Percentiles rank a stretch among this genome's conserved stretches.
phyloP scores from a whole-genome alignment of 2,113 vertebrate genomes.

The Ochotona curzoniae region DNA sequence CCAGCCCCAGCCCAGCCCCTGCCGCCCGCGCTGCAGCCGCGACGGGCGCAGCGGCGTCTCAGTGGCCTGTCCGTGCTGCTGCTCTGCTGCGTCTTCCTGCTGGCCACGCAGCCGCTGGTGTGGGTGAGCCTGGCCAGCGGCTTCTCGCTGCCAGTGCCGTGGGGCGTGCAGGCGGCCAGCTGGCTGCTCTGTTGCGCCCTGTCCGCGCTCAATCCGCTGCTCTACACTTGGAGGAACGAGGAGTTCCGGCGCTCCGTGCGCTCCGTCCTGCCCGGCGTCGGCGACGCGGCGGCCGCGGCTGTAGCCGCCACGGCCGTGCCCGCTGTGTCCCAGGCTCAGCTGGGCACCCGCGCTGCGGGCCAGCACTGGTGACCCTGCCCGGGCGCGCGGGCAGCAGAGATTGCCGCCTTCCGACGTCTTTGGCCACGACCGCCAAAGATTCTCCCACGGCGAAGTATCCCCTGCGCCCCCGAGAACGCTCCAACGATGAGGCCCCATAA shows the following conservation, averaged over 20 bases:
- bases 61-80: slow-evolving; percentile 91
- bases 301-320: slow-evolving; percentile 73
- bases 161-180: slow-evolving; percentile 86
- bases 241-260: slow-evolving; percentile 91
- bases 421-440: neutral
- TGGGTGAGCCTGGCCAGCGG: slow-evolving; percentile 89
- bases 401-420: neutral
- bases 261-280: slow-evolving; percentile 86
- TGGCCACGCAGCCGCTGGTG: slow-evolving; percentile 90
- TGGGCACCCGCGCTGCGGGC: slow-evolving; percentile 76
- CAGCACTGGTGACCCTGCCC: slow-evolving; percentile 77
- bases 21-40: slow-evolving; percentile 83
- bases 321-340: slow-evolving; percentile 79
- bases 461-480: neutral
- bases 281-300: slow-evolving; percentile 71
- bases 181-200: slow-evolving; percentile 91
- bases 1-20: slow-evolving; percentile 84
- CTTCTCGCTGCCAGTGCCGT: slow-evolving; percentile 87
- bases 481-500: neutral
- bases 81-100: slow-evolving; percentile 90
- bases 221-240: slow-evolving; percentile 94
- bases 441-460: neutral
- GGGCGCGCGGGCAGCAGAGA: neutral
- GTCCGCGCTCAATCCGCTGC: slow-evolving; percentile 91
- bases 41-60: slow-evolving; percentile 89